These are phyloP conservation scores for Vombatus ursinus DNA, from an alignment of 2,113 vertebrate species.

Conservation along the genomic window DNA sequence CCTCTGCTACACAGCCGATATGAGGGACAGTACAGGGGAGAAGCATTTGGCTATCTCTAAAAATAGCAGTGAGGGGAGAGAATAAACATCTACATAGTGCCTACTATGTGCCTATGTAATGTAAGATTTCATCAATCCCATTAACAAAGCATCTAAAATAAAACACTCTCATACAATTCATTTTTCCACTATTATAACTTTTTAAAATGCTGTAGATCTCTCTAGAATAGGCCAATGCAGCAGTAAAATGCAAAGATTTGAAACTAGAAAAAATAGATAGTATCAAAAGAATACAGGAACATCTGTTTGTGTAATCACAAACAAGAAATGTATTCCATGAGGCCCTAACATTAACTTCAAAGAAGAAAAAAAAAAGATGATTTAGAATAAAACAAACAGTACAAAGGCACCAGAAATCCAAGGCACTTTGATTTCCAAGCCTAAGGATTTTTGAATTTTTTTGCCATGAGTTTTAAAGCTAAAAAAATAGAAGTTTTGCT, in stretches of 20 bases:
- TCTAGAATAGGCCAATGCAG: not conserved
- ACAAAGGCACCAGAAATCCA: not conserved
- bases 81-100: not conserved
- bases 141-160: not conserved
- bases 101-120: not conserved
- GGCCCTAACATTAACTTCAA: not conserved
- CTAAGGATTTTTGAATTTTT: not conserved
- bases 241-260: not conserved
- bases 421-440: constrained; percentile 23
- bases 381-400: not conserved
- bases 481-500: not conserved
- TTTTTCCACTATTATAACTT: not conserved
- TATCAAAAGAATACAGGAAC: not conserved
- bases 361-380: not conserved
- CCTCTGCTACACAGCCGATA: not conserved
- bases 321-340: not conserved
- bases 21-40: not conserved
- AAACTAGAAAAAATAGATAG: not conserved
- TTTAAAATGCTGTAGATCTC: not conserved
- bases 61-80: not conserved
- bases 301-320: not conserved
- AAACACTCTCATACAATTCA: not conserved
- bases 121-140: not conserved
- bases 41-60: not conserved
- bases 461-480: not conserved